phyloP scores from a whole-genome alignment of 2,797 vertebrate species.

The Spinibarbus caldwelli region DNA sequence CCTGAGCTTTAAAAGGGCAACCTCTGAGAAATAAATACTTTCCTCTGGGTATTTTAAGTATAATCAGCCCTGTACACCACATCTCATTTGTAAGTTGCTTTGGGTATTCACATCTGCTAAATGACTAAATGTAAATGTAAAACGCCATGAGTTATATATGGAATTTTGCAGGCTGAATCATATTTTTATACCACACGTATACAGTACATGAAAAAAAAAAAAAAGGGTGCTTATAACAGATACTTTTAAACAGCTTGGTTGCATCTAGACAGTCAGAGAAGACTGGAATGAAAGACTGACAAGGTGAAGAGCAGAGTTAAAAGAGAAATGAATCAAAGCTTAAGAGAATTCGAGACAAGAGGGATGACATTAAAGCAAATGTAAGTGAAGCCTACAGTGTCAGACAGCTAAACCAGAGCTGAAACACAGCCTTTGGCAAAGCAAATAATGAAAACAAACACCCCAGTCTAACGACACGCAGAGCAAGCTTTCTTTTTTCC shows the following conservation, averaged over 20 bases:
- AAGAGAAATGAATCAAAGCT: conserved; percentile 26
- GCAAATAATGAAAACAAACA: conserved; percentile 24
- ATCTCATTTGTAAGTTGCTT: neutral
- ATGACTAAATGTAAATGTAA: neutral
- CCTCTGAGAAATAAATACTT: neutral
- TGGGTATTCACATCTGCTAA: neutral
- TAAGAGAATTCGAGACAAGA: conserved; percentile 14
- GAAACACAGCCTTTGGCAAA: conserved; percentile 33
- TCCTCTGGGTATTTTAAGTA: neutral
- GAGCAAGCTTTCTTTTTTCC: neutral
- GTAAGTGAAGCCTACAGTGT: conserved; percentile 6
- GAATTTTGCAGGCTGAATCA: neutral
- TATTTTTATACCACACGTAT: neutral
- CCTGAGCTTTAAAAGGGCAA: neutral
- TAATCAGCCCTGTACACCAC: neutral
- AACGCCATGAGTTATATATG: neutral
- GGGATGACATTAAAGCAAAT: conserved; percentile 27
- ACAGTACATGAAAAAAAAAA: neutral
- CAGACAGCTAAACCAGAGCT: conserved; percentile 12
- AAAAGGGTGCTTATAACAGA: neutral
- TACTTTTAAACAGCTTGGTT: neutral
- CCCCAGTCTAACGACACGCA: neutral
- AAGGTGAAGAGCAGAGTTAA: conserved; percentile 28
- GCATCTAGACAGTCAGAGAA: neutral
- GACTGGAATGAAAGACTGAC: neutral